Conservation (phyloP, 2,888 invertebrate species). For the Caenorhabditis imperialis region DNA sequence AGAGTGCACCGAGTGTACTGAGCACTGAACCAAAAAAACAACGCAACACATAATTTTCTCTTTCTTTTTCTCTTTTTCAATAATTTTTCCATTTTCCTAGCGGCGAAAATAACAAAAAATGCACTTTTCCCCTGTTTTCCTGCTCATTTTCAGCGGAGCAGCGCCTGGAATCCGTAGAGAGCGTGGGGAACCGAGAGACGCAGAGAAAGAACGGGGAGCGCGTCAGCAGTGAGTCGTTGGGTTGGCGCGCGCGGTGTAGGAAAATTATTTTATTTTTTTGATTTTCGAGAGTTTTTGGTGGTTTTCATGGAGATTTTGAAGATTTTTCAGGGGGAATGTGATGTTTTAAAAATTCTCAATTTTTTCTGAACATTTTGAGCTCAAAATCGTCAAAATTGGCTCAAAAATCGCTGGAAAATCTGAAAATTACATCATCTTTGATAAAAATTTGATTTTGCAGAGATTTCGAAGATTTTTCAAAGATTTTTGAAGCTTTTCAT, state of each 20-base stretch:
- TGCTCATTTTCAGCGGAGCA: neutral
- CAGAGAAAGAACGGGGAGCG: neutral
- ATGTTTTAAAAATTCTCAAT: neutral
- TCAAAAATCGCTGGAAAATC: neutral
- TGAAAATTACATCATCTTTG: constrained; percentile 1
- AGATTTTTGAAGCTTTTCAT: neutral
- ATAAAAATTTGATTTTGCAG: neutral
- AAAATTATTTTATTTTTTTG: neutral
- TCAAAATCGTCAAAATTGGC: neutral
- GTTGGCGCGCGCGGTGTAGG: neutral
- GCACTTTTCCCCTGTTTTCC: neutral
- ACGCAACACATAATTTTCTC: no score
- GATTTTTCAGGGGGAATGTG: no score
- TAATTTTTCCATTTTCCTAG: no score
- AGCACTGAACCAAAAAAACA: no score
- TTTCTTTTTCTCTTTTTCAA: no score
- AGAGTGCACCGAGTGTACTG: no score
- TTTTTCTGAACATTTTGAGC: neutral
- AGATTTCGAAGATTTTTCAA: neutral
- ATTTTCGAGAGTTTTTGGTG: neutral
- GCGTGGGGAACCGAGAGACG: no score
- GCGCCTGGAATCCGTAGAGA: no score
- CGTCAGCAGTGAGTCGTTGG: neutral
- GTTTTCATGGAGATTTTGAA: neutral
- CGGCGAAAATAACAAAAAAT: no score